These are phyloP conservation scores for Drosophila antonietae DNA, from an alignment of 2,888 invertebrate genomes.

Conservation along the genomic window DNA sequence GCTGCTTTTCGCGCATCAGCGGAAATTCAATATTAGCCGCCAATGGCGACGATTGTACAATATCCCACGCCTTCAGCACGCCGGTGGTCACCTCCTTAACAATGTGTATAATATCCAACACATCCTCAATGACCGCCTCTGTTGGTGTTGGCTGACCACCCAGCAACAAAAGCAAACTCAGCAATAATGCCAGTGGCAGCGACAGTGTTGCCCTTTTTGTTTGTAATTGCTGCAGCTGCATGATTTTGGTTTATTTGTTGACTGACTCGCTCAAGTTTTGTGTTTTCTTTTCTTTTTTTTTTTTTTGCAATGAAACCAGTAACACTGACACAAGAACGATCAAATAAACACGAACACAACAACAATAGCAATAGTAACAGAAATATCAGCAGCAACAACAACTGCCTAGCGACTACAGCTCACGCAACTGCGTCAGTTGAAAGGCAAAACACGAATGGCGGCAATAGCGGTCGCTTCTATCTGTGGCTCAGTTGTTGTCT, in stretches of 20 bases:
- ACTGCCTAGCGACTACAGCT: neutral
- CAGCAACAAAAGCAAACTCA: slow-evolving; percentile 27
- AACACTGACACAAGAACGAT: slow-evolving; percentile 9
- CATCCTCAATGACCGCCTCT: slow-evolving; percentile 86
- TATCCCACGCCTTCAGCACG: slow-evolving; percentile 88
- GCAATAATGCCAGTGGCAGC: slow-evolving; percentile 7
- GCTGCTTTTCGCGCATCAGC: slow-evolving; percentile 87
- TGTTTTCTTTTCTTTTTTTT: slow-evolving; percentile 5
- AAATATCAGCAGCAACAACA: neutral
- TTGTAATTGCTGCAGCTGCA: slow-evolving; percentile 30
- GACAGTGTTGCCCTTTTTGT: slow-evolving; percentile 21
- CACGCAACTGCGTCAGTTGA: slow-evolving; percentile 50
- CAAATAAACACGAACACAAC: slow-evolving; percentile 11
- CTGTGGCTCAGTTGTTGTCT: slow-evolving; percentile 19
- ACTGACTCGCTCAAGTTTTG: slow-evolving; percentile 11
- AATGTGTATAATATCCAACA: slow-evolving; percentile 87
- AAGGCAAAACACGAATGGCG: slow-evolving; percentile 61
- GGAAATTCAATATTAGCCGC: slow-evolving; percentile 87
- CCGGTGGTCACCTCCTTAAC: slow-evolving; percentile 87
- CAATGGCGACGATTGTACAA: slow-evolving; percentile 86
- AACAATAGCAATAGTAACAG: slow-evolving; percentile 7
- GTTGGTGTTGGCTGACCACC: slow-evolving; percentile 62
- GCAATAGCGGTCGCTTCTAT: slow-evolving; percentile 10
- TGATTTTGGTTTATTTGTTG: slow-evolving; percentile 8
- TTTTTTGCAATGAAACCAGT: slow-evolving; percentile 7